Evolutionary conservation across 1,140 invertebrate species (phyloP), one percentile per base, ranked within the genome.

Genomic region (Oncopeltus fasciatus): DNA sequence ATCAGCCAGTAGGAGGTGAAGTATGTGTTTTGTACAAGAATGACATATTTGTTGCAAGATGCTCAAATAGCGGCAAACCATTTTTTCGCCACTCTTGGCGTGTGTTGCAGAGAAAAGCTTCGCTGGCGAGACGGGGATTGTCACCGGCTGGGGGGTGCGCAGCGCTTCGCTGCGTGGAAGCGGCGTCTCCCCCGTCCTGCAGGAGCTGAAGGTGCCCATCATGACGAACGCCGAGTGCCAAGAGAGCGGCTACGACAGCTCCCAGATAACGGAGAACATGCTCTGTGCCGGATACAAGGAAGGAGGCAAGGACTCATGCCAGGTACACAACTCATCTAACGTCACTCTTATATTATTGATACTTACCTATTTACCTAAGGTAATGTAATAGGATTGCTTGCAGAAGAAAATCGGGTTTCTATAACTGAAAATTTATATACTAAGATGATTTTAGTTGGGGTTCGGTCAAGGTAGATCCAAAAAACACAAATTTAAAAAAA

Each of bases 261-360:
- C 75, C 3, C 79, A 81, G 59, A 89, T 93, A 62, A 90, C 88
- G 0, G 85, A 88, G 16, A 91, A 87, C 69, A 92, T 92, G 88
- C 63, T 93, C 29, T 93, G 90, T 70, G 90, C 90, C 9, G 90
- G 90, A 3, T 83, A 80, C 67, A 71, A 79, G 3, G 76, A 87
- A 43, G 90, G 90, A 21, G 76, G 76, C 58, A 86, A 85, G 66
- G 86, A 88, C 72, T 83, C 85, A 0, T 90, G 87, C 71, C 70
- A 71, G 64, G 70, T 71, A 66, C n/a, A n/a, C n/a, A n/a, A n/a
- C n/a, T n/a, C n/a, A 68, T 28, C 5, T 14, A 8, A 38, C 14
- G 31, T 38, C 31, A 8, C 31, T 38, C 31, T 38, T 38, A 38
- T 38, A 38, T 38, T 38, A 38, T 38, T 38, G 5, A 38, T 38